These are phyloP conservation scores for Hybos culiciformis DNA, from an alignment of 2,888 invertebrate species.

Conservation along the genomic window DNA sequence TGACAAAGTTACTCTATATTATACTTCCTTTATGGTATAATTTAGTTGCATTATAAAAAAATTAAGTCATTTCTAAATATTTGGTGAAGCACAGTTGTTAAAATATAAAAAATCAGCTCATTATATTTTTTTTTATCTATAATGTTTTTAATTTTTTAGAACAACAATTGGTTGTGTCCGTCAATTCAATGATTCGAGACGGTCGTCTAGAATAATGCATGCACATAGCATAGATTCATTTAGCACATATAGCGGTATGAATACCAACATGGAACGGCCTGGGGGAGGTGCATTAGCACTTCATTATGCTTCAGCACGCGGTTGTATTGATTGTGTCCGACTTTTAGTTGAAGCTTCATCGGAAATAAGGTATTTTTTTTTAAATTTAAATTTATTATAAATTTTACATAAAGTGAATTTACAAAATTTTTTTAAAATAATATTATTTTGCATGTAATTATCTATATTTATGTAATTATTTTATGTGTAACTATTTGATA, in stretches of 20 bases:
- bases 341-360: conserved; percentile 63
- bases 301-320: conserved; percentile 77
- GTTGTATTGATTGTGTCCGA: conserved; percentile 73
- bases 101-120: too few species aligned
- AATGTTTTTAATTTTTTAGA: conserved; percentile 18
- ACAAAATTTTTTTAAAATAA: too few species aligned
- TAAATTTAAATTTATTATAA: neutral
- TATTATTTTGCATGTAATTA: too few species aligned
- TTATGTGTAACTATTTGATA: too few species aligned
- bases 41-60: too few species aligned
- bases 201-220: conserved; percentile 30
- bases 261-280: conserved; percentile 31
- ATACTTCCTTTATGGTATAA: too few species aligned
- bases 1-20: too few species aligned
- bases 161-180: conserved; percentile 28
- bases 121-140: conserved; percentile 6
- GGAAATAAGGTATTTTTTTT: conserved; percentile 52
- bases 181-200: conserved; percentile 22
- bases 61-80: too few species aligned
- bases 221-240: conserved; percentile 26
- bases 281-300: conserved; percentile 60
- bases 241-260: conserved; percentile 31
- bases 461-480: too few species aligned
- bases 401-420: too few species aligned
- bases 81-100: too few species aligned